Evolutionary conservation across 1,140 invertebrate species (phyloP).

Genomic region (Ericerus pela): DNA sequence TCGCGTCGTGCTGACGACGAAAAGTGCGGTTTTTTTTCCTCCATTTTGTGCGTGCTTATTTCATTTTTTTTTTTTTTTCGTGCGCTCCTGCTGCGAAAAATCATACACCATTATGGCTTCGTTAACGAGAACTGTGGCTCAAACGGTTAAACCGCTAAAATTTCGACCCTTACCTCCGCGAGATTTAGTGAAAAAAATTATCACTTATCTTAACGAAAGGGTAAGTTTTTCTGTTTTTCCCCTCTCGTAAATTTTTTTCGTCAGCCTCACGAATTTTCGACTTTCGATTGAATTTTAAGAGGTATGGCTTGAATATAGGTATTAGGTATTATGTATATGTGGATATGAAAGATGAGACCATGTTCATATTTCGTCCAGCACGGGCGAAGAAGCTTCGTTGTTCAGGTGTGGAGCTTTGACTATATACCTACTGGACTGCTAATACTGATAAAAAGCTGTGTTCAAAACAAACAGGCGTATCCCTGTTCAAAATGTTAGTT

Average conservation of each 20-base stretch:
- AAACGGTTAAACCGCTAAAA: slow-evolving; percentile 14
- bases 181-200: slow-evolving; percentile 25
- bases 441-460: too few relatives aligned
- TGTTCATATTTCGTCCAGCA: too few relatives aligned
- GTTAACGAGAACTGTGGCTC: neutral
- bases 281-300: too few relatives aligned
- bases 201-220: slow-evolving; percentile 27
- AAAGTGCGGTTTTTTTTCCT: neutral
- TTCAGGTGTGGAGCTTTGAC: too few relatives aligned
- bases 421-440: too few relatives aligned
- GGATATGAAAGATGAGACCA: too few relatives aligned
- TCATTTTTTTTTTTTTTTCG: neutral
- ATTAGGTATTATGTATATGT: too few relatives aligned
- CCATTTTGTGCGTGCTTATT: neutral
- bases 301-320: too few relatives aligned
- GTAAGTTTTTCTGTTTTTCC: slow-evolving; percentile 19
- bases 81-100: neutral
- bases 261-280: too few relatives aligned
- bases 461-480: too few relatives aligned
- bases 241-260: neutral
- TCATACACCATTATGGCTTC: neutral
- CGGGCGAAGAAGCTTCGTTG: too few relatives aligned
- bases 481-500: too few relatives aligned
- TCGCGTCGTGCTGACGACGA: neutral
- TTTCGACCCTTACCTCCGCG: slow-evolving; percentile 28